Evolutionary conservation across 2,888 invertebrate species (phyloP).

Genomic region (Rosalia funebris): DNA sequence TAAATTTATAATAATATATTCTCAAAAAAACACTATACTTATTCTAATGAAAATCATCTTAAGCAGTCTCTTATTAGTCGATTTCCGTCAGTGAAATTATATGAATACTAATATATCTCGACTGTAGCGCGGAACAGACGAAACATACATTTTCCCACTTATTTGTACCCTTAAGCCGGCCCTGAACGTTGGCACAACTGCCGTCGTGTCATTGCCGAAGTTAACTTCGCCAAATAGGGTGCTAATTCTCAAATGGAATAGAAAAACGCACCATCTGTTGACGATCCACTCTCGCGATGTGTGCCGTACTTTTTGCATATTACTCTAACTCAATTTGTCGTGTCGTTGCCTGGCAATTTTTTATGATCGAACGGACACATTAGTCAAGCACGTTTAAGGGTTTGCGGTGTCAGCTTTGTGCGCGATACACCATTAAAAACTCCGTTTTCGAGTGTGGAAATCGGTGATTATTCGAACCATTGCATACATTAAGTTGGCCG

Average conservation of each 20-base stretch:
- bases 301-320: slow-evolving; percentile 56
- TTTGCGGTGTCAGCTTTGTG: background rate
- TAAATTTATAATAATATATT: too few species aligned
- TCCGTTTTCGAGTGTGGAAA: background rate
- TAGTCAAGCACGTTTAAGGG: slow-evolving; percentile 7
- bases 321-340: slow-evolving; percentile 56
- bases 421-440: background rate
- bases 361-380: slow-evolving; percentile 20
- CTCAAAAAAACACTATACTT: too few species aligned
- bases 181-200: slow-evolving; percentile 50
- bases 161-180: slow-evolving; percentile 7
- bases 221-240: slow-evolving; percentile 51
- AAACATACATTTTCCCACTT: too few species aligned
- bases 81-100: too few species aligned
- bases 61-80: too few species aligned
- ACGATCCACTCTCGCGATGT: slow-evolving; percentile 59
- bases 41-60: too few species aligned
- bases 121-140: too few species aligned
- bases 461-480: too few species aligned
- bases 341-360: slow-evolving; percentile 34
- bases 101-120: too few species aligned
- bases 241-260: slow-evolving; percentile 66
- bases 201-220: slow-evolving; percentile 51
- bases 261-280: slow-evolving; percentile 67
- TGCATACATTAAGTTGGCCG: too few species aligned